These are phyloP conservation scores for Pseudococcus longispinus DNA, from an alignment of 2,888 invertebrate genomes.

Conservation along the genomic window DNA sequence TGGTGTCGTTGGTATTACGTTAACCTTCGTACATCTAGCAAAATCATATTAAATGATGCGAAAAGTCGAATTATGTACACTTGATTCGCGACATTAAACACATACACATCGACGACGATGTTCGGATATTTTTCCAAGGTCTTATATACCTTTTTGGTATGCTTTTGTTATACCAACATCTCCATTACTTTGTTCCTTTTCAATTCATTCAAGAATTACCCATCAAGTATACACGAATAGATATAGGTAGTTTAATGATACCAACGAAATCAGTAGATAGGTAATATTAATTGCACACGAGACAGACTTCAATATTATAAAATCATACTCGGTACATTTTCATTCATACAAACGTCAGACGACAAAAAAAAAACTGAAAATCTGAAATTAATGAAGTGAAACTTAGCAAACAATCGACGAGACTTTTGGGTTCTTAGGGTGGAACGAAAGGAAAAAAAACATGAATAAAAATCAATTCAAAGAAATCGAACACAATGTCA, in stretches of 20 bases:
- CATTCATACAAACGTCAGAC: too few species aligned
- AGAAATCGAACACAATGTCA: background rate
- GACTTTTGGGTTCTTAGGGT: background rate
- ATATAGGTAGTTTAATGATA: too few species aligned
- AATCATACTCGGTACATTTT: background rate
- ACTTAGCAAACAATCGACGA: background rate
- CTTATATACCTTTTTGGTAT: background rate
- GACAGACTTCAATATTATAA: background rate
- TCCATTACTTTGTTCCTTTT: background rate
- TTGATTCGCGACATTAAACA: conserved; percentile 21
- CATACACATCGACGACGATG: background rate
- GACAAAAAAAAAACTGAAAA: background rate
- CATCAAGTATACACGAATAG: background rate
- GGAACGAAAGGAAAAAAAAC: background rate
- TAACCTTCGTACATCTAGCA: background rate
- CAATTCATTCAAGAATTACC: background rate
- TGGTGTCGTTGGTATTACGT: background rate
- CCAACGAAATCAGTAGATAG: too few species aligned
- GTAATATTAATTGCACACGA: background rate
- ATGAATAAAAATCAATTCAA: background rate
- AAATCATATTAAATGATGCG: conserved; percentile 27
- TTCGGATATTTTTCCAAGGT: background rate
- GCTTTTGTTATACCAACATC: background rate
- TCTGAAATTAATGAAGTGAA: background rate
- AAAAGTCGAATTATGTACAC: conserved; percentile 29